Evolutionary conservation across 1,140 invertebrate species (phyloP).

Genomic region (Atta texana): DNA sequence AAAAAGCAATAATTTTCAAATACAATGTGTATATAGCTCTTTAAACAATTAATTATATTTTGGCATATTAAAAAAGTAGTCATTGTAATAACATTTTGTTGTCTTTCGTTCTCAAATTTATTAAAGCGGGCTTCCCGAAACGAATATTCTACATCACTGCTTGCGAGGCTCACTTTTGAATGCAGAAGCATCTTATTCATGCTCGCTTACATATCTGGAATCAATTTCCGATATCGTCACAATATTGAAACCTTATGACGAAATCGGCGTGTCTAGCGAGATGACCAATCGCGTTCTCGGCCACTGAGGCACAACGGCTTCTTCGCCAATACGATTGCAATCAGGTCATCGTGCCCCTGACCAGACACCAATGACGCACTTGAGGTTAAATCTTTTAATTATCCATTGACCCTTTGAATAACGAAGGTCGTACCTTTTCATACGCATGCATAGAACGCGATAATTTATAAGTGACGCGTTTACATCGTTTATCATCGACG

Average conservation of each 20-base stretch:
- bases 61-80: background rate
- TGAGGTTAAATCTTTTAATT: slow-evolving; percentile 75
- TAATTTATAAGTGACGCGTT: slow-evolving; percentile 48
- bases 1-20: background rate
- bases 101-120: background rate
- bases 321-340: slow-evolving; percentile 66
- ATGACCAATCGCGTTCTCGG: slow-evolving; percentile 52
- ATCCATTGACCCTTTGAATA: slow-evolving; percentile 74
- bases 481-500: slow-evolving; percentile 11
- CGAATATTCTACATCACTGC: background rate
- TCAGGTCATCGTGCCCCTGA: slow-evolving; percentile 75
- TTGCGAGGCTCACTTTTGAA: background rate
- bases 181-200: slow-evolving; percentile 40
- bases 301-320: slow-evolving; percentile 51
- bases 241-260: background rate
- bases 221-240: slow-evolving; percentile 50
- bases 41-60: background rate
- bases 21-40: background rate
- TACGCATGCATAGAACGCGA: background rate
- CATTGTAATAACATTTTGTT: background rate
- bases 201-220: slow-evolving; percentile 40
- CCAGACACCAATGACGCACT: slow-evolving; percentile 77
- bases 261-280: slow-evolving; percentile 40
- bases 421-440: slow-evolving; percentile 44
- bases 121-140: background rate